Evolutionary conservation across 2,888 invertebrate genomes (phyloP), one percentile per base, ranked within the genome.

Genomic region (Drosophila quinaria): DNA sequence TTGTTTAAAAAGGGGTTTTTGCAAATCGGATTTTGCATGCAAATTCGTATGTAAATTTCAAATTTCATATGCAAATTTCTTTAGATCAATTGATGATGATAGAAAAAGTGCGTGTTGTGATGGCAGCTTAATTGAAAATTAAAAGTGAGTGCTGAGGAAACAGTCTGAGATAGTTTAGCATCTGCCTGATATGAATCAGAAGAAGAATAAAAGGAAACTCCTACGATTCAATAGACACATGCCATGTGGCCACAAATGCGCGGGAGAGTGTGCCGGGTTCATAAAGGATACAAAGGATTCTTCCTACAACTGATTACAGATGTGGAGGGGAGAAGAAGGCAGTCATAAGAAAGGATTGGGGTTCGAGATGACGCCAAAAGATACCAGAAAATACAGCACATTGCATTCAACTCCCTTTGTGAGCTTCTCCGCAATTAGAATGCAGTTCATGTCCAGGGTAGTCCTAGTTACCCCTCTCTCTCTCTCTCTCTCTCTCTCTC

Each of bases 221-320:
- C 55, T 31, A 51, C 49, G 10, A 41, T 35, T 2, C 19, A 17
- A 25, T 6, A 47, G 29, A 59, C 51, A 49, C 54, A 63, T 39
- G 73, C 33, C 78, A 84, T 89, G 78, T 88, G 89, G 78, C 69
- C 82, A 65, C 70, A 89, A 74, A 74, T 68, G 74, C 70, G 83
- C 70, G 78, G 80, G 87, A 25, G 79, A 70, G 47, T 9, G 46
- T 50, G 33, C 8, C 61, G 54, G 67, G 67, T 70, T 69, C 17
- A 29, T 37, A 69, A 82, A 71, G 25, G 8, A 8, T 8, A 8
- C 8, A 29, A 29, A 8, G 80, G 69, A 79, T 75, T 64, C 84
- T 56, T 59, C 67, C 61, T 70, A 37, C 69, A 59, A 69, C 63
- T 68, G 63, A 73, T 77, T 50, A 65, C 19, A 47, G 42, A 75